These are phyloP conservation scores for Amiota mariae DNA, from an alignment of 2,888 invertebrate genomes.

Conservation along the genomic window DNA sequence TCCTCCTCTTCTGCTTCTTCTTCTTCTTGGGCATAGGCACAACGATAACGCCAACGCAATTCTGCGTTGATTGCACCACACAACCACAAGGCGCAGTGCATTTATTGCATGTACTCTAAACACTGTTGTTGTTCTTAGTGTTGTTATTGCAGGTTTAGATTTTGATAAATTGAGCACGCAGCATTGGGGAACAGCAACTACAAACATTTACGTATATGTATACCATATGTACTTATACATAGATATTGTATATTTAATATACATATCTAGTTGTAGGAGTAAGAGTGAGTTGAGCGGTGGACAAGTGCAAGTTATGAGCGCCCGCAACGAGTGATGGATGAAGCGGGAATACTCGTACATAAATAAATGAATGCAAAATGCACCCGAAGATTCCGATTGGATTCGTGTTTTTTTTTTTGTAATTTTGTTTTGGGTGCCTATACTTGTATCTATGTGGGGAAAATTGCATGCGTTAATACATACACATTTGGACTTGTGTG, in stretches of 20 bases:
- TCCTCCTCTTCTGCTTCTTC: neutral
- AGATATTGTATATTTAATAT: neutral
- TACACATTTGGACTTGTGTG: neutral
- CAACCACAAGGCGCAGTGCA: constrained; percentile 33
- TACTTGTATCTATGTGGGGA: neutral
- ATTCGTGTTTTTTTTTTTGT: constrained; percentile 40
- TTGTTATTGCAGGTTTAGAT: constrained; percentile 4
- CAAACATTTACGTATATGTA: neutral
- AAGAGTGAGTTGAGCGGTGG: neutral
- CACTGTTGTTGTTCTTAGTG: constrained; percentile 42
- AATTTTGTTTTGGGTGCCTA: constrained; percentile 10
- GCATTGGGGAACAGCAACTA: constrained; percentile 48
- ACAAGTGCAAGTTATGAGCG: neutral
- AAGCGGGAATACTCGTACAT: no score
- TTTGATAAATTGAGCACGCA: constrained; percentile 58
- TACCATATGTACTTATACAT: neutral
- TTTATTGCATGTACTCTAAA: constrained; percentile 42
- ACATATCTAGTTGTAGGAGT: neutral
- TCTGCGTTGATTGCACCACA: constrained; percentile 32
- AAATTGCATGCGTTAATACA: neutral
- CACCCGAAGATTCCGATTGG: constrained; percentile 44
- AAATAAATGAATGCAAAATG: constrained; percentile 18
- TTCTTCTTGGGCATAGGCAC: neutral
- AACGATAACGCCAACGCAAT: constrained; percentile 40
- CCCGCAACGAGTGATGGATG: neutral